A percentile compares a stretch with the other conserved stretches of the same genome.
phyloP scores from a whole-genome alignment of 2,113 vertebrate genomes.

The Menura novaehollandiae region DNA sequence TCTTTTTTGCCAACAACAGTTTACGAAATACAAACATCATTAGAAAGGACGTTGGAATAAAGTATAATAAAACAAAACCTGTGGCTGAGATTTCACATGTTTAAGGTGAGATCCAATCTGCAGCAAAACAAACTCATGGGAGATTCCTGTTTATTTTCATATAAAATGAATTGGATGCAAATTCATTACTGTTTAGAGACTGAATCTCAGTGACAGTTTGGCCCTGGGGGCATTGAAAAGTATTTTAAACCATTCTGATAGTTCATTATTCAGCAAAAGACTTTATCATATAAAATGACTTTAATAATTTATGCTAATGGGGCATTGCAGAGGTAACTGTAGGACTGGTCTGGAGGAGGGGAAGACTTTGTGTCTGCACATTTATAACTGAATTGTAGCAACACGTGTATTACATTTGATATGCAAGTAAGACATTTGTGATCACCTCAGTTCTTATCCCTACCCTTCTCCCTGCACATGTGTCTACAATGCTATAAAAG shows the following conservation, averaged over 20 bases:
- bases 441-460: neutral
- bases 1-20: neutral
- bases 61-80: neutral
- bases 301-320: conserved; percentile 38
- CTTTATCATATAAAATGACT: conserved; percentile 15
- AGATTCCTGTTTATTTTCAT: conserved; percentile 31
- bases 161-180: conserved; percentile 44
- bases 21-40: neutral
- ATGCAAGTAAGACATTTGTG: neutral
- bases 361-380: neutral
- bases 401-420: neutral
- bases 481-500: neutral
- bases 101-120: neutral
- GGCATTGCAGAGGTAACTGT: neutral
- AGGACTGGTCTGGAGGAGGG: neutral
- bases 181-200: neutral
- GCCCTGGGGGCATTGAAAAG: conserved; percentile 6
- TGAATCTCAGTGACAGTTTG: conserved; percentile 35
- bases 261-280: conserved; percentile 35
- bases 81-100: neutral
- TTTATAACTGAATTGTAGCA: neutral
- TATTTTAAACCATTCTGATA: conserved; percentile 16
- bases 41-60: neutral
- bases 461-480: neutral
- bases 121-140: neutral